Conservation (phyloP, 2,113 vertebrate species). For the Spermophilus dauricus region DNA sequence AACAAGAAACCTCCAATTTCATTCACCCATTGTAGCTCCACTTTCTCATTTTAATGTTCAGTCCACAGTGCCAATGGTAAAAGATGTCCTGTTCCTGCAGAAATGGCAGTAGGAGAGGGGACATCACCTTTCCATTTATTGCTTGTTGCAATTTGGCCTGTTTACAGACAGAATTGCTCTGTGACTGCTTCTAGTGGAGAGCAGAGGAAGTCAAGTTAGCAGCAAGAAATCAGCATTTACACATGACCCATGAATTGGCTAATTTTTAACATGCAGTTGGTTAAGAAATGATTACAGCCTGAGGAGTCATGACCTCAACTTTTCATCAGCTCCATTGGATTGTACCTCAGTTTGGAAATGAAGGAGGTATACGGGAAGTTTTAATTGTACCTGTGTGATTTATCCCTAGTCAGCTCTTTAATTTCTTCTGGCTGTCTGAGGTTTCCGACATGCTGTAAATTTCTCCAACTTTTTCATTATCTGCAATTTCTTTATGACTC, state of each 20-base stretch:
- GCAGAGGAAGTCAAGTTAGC: conserved; percentile 53
- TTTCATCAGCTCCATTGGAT: conserved; percentile 90
- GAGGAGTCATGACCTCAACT: conserved; percentile 89
- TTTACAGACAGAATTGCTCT: conserved; percentile 83
- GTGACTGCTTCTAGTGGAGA: conserved; percentile 71
- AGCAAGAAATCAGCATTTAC: conserved; percentile 81
- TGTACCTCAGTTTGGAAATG: conserved; percentile 90
- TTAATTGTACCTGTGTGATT: conserved; percentile 93
- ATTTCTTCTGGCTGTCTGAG: conserved; percentile 94
- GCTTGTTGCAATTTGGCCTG: conserved; percentile 79
- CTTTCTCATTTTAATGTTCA: conserved; percentile 86
- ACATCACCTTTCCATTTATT: conserved; percentile 79
- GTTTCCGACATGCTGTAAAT: conserved; percentile 98
- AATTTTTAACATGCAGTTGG: conserved; percentile 89
- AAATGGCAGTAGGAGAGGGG: conserved; percentile 58
- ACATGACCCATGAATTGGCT: conserved; percentile 86
- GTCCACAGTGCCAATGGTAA: conserved; percentile 46
- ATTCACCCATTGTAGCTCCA: conserved; percentile 78
- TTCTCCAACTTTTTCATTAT: conserved; percentile 99
- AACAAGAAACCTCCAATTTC: conserved; percentile 82
- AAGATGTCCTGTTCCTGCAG: conserved; percentile 81
- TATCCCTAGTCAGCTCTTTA: conserved; percentile 93
- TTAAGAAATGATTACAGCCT: conserved; percentile 88
- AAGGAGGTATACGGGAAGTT: conserved; percentile 89
- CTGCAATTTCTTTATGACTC: conserved; percentile 96